Conservation (phyloP, 2,113 vertebrate genomes). For the Litocranius walleri region DNA sequence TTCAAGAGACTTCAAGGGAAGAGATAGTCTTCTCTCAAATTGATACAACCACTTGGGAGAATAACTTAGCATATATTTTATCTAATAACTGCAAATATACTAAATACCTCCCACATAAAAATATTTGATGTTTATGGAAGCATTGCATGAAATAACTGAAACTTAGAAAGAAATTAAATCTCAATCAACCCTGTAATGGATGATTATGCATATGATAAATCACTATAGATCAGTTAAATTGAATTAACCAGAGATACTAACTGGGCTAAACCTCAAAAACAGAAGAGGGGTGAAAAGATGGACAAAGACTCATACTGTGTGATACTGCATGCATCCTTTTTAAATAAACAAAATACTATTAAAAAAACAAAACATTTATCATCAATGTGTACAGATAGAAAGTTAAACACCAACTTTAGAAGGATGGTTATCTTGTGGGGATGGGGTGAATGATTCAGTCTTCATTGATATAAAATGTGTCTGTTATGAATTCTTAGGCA, state of each 20-base stretch:
- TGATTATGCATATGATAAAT: neutral
- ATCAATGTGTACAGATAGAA: neutral
- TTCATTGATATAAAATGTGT: neutral
- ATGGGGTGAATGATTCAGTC: neutral
- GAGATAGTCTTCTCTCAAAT: neutral
- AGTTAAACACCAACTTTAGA: neutral
- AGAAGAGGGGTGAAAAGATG: neutral
- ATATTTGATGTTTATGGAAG: neutral
- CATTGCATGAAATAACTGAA: neutral
- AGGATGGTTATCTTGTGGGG: neutral
- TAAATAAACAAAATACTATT: neutral
- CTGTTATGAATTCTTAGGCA: neutral
- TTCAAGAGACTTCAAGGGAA: neutral
- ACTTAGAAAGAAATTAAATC: neutral
- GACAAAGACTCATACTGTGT: neutral
- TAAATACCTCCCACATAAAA: neutral
- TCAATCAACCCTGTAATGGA: neutral
- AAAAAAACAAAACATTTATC: neutral
- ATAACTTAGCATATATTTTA: neutral
- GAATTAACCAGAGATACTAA: neutral
- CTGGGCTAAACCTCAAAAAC: constrained; percentile 1
- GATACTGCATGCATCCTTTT: neutral
- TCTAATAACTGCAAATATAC: neutral
- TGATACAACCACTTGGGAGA: neutral
- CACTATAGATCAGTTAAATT: neutral